Base-by-base conservation (phyloP, 2,797 vertebrate species). In the Pogonophryne albipinna region DNA sequence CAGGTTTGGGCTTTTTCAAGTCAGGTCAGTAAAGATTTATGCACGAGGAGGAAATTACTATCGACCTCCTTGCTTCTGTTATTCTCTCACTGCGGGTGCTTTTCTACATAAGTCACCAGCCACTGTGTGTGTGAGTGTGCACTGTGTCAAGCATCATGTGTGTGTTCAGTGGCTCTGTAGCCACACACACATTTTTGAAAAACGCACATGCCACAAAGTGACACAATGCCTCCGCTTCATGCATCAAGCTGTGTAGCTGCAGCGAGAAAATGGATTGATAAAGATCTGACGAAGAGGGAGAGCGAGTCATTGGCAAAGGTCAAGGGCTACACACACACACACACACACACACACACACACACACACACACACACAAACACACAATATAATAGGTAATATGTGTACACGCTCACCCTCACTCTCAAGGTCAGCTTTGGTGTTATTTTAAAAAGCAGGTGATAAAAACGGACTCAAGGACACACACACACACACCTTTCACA, bases 41-140 rank as follows among this genome's bases (percentile, higher is more conserved):
- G 76, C 84, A 82, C 64, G 84, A 2, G 5, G 63, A 85, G 80
- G 69, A 79, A 91, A 89, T 90, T 72, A 87, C 83, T 84, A 90
- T 93, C n/a, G 85, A 91, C 76, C 66, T 60, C 68, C 46, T 67
- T 41, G 71, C 46, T 62, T 67, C 73, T 78, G 70, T 83, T 84
- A 74, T 76, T 79, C 17, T 50, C 31, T 70, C 51, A 13, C 66
- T 41, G 53, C 34, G 1, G 72, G 63, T 69, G 70, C 58, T 61
- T 78, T 80, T 71, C 76, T 77, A 6, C 51, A 57, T 51, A 73
- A 64, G 77, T 81, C 60, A 64, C 66, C 47, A 61, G 57, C 16
- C 7, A 1, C 19, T 53, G 50, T 16, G 15, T 66, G 34, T 66
- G 6, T 38, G 34, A 6, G 46, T 15, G 46, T 15, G 56, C 71